These are phyloP conservation scores for Melopsittacus undulatus DNA, from an alignment of 2,797 vertebrate species.

Conservation along the genomic window DNA sequence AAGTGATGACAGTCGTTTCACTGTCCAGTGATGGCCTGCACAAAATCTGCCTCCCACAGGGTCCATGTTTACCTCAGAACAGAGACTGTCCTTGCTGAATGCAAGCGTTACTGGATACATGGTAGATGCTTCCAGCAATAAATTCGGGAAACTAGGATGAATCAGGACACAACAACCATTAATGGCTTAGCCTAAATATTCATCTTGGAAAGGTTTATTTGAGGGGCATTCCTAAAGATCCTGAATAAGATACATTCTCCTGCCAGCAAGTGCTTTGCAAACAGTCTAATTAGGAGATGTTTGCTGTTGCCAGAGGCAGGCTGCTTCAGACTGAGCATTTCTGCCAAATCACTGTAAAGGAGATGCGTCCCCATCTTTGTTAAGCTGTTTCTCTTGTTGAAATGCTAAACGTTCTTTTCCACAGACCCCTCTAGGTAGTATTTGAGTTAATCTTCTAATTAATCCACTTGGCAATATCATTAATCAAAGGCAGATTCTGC, in stretches of 20 bases:
- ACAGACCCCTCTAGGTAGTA: slow-evolving; percentile 7
- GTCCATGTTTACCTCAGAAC: not conserved
- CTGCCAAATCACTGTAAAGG: slow-evolving; percentile 22
- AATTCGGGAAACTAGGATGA: not conserved
- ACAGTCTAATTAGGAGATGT: slow-evolving; percentile 31
- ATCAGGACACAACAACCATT: accelerated
- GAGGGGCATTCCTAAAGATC: not conserved
- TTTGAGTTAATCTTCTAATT: slow-evolving; percentile 59
- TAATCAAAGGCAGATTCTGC: slow-evolving; percentile 52
- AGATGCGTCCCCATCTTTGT: not conserved
- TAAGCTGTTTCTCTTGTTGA: slow-evolving; percentile 14
- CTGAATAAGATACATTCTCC: slow-evolving; percentile 6
- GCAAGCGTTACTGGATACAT: not conserved
- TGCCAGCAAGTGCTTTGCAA: slow-evolving; percentile 30
- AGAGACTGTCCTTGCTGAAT: not conserved
- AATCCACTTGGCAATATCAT: slow-evolving; percentile 58
- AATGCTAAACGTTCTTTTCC: slow-evolving; percentile 5
- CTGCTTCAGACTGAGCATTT: not conserved
- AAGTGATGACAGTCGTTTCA: not conserved
- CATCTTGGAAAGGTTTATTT: slow-evolving; percentile 26
- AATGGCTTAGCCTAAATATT: not conserved
- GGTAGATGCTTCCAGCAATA: not conserved
- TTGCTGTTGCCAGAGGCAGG: slow-evolving; percentile 4
- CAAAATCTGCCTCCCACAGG: not conserved
- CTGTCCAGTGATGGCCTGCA: not conserved